A percentile compares a stretch with the other conserved stretches of the same genome.
phyloP scores from a whole-genome alignment of 2,113 vertebrate species.

The Scartelaos histophorus region DNA sequence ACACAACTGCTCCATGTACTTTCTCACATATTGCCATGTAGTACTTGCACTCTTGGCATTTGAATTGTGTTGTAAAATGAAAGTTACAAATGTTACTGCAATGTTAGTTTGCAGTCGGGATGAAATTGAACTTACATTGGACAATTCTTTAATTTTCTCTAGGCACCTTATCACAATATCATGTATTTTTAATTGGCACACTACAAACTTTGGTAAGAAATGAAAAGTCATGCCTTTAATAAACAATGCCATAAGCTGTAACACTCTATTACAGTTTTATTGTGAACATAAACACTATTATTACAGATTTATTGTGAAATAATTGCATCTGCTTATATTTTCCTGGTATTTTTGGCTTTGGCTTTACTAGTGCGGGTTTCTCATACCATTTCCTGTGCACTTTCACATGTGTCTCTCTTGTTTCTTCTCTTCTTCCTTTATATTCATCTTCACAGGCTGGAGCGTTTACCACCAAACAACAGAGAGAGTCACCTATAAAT shows the following conservation, averaged over 20 bases:
- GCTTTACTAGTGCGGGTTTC: conserved; percentile 72
- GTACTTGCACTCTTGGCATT: neutral
- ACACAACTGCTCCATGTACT: neutral
- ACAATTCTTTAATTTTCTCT: neutral
- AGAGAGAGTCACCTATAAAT: conserved; percentile 99
- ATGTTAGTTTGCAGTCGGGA: too few relatives aligned
- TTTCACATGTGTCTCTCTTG: conserved; percentile 90
- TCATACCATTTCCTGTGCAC: conserved; percentile 83
- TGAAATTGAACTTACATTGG: too few relatives aligned
- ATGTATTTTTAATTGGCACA: neutral
- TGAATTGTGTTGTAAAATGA: neutral
- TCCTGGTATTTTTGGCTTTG: conserved; percentile 73
- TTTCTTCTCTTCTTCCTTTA: conserved; percentile 89
- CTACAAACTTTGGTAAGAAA: neutral
- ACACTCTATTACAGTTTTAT: neutral
- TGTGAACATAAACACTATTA: neutral
- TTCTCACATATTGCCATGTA: neutral
- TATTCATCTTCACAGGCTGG: conserved; percentile 93
- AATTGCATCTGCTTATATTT: conserved; percentile 45
- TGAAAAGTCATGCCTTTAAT: neutral
- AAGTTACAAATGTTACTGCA: too few relatives aligned
- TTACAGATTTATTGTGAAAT: neutral
- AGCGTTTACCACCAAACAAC: conserved; percentile 99
- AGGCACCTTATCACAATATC: neutral
- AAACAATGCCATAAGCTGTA: neutral